Conservation (phyloP, 2,797 vertebrate genomes). For the Anguilla pacifica region DNA sequence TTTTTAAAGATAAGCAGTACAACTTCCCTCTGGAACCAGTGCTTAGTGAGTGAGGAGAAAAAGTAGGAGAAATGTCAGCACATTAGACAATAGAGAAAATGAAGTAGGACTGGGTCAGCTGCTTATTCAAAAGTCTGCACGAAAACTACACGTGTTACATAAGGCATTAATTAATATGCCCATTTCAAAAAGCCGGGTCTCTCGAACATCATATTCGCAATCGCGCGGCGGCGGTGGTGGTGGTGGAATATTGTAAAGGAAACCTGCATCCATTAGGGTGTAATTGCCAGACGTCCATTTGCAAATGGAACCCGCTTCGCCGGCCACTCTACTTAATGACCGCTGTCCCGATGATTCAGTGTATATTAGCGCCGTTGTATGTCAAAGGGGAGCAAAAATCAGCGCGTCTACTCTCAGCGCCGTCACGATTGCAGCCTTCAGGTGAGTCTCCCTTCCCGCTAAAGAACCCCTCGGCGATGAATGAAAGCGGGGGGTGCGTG, state of each 20-base stretch:
- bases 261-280: not conserved
- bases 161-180: not conserved
- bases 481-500: not conserved
- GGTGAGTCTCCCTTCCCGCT: not conserved
- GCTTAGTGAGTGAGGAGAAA: too few relatives aligned
- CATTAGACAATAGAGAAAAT: too few relatives aligned
- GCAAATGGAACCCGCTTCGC: not conserved
- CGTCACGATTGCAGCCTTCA: not conserved
- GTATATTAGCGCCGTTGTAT: not conserved
- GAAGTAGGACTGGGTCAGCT: not conserved
- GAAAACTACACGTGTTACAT: not conserved
- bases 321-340: not conserved
- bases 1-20: too few relatives aligned
- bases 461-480: not conserved
- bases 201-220: too few relatives aligned
- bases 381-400: not conserved
- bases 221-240: not conserved
- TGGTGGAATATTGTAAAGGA: not conserved
- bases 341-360: not conserved
- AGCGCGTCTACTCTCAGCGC: not conserved
- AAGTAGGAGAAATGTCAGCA: too few relatives aligned
- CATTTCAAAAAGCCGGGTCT: constrained; percentile 2
- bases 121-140: not conserved
- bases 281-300: not conserved
- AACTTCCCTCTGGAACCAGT: too few relatives aligned